Base-by-base conservation (phyloP, 2,113 vertebrate genomes). In the Genyomyrus donnyi region DNA sequence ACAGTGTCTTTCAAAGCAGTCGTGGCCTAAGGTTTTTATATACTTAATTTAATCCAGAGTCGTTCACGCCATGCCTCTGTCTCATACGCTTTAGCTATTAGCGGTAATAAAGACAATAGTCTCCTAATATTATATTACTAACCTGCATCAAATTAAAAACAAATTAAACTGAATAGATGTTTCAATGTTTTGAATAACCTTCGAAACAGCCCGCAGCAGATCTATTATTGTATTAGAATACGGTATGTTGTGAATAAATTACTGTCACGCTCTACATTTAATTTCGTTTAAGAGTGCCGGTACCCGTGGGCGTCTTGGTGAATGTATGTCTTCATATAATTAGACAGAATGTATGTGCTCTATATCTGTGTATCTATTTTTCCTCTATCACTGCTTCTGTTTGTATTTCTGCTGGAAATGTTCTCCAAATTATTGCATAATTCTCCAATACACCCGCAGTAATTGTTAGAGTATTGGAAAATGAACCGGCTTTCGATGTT, bases 41-140 rank as follows among this genome's bases (percentile, higher is more conserved):
- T 96, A 95, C 96, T 96, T 97, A 97, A 98, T 97, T 97, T 97
- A 98, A 97, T 98, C 97, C 93, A 88, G 94, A 95, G 94, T 96
- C 95, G 95, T 96, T 95, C 96, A 97, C 96, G 96, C 96, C 96
- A 96, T 97, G 97, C 95, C 94, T 96, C 77, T 48, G 96, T 97
- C 92, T 94, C 93, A 95, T 97, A 97, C 98, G 97, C 93, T 95
- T 96, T 95, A 96, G 95, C 96, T 97, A 97, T 97, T 98, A 97
- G 98, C 96, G 97, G 94, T 95, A 97, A 98, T 97, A 96, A 97
- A 96, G 96, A 97, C 96, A 96, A 96, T 95, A 95, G 96, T 97
- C 96, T 96, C 94, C 94, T 95, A 96, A 96, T 96, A 96, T 96
- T 96, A 95, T 96, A 95, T 96, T 96, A 97, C 97, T 97, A 97